Percentiles rank a stretch among this genome's conserved stretches.
Evolutionary conservation across 2,797 vertebrate species (phyloP).

Genomic region (Hirundo rustica): DNA sequence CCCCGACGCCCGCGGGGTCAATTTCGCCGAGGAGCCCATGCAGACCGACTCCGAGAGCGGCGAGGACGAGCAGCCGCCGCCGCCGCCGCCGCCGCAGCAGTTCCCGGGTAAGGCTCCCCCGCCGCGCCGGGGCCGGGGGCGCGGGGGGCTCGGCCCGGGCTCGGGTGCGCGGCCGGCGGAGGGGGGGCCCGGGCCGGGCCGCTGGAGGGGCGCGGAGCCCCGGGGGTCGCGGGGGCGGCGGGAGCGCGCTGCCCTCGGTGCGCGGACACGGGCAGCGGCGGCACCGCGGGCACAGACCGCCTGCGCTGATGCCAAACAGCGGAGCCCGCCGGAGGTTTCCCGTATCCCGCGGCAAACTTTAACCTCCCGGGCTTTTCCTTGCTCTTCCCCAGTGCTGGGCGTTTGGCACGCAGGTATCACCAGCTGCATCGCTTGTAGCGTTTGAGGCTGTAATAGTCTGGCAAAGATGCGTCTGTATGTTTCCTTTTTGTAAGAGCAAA

Average conservation of each 20-base stretch:
- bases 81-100: constrained; percentile 55
- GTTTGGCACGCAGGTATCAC: neutral
- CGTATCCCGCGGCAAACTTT: neutral
- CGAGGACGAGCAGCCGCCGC: constrained; percentile 77
- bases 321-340: neutral
- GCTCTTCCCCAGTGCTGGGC: neutral
- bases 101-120: constrained; percentile 81
- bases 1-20: constrained; percentile 87
- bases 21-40: constrained; percentile 92
- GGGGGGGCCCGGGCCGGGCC: neutral
- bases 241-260: neutral
- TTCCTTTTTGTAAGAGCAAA: neutral
- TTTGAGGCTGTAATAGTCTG: neutral
- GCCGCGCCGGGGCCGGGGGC: neutral
- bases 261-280: constrained; percentile 6
- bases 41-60: constrained; percentile 94
- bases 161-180: neutral
- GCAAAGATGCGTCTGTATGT: rapidly evolving
- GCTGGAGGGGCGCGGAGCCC: neutral
- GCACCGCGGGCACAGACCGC: constrained; percentile 13
- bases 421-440: neutral
- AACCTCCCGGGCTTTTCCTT: neutral
- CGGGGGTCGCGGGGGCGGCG: neutral
- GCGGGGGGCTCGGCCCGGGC: neutral
- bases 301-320: neutral